phyloP scores from a whole-genome alignment of 1,140 invertebrate species.

The honey bee (Apis mellifera) region DNA sequence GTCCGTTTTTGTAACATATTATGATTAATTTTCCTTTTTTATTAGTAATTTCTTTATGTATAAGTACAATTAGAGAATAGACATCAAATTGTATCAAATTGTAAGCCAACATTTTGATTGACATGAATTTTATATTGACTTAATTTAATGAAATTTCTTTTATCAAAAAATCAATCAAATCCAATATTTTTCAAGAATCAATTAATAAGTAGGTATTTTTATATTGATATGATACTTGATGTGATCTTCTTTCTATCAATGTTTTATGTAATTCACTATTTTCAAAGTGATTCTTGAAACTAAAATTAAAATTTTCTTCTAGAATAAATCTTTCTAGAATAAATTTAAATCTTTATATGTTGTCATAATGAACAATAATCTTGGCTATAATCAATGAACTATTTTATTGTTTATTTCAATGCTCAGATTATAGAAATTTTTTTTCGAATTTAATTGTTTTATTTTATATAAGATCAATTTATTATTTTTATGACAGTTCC shows the following conservation, averaged over 20 bases:
- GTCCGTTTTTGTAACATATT: constrained; percentile 3
- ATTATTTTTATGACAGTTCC: too few relatives aligned
- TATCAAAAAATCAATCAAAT: constrained; percentile 10
- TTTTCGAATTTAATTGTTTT: too few relatives aligned
- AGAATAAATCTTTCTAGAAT: constrained; percentile 69
- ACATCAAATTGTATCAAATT: background rate
- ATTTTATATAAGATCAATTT: too few relatives aligned
- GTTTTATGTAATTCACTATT: constrained; percentile 56
- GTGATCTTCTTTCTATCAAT: constrained; percentile 12
- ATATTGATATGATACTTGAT: constrained; percentile 38
- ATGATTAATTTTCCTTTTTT: background rate
- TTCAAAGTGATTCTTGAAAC: constrained; percentile 50
- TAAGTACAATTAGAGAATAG: background rate
- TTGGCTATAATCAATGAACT: background rate
- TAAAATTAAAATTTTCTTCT: constrained; percentile 73
- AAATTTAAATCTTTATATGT: constrained; percentile 69
- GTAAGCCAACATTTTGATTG: background rate
- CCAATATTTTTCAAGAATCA: constrained; percentile 32
- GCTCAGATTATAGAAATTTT: background rate
- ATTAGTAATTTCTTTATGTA: background rate
- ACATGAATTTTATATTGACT: background rate
- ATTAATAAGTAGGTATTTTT: constrained; percentile 63
- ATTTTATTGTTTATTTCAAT: background rate
- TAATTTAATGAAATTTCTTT: background rate
- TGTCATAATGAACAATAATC: constrained; percentile 37